These are phyloP conservation scores for Gambusia holbrooki DNA, from an alignment of 2,113 vertebrate species.

Conservation along the genomic window DNA sequence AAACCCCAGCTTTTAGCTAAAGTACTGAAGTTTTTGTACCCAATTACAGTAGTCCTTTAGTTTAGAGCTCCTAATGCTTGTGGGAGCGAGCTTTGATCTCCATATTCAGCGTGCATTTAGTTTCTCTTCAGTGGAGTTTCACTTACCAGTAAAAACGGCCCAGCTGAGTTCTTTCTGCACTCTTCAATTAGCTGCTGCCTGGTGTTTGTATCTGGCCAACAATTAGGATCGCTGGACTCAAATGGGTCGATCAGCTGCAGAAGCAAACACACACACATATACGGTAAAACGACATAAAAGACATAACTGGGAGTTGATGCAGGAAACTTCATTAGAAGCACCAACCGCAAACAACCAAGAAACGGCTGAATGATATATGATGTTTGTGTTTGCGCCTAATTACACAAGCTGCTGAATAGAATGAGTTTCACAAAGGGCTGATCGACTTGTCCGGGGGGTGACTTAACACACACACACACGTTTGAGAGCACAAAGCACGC, in stretches of 20 bases:
- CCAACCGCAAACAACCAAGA: constrained; percentile 7
- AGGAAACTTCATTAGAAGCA: constrained; percentile 19
- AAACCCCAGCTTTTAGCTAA: neutral
- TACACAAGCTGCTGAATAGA: constrained; percentile 28
- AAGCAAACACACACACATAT: constrained; percentile 21
- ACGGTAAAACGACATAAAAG: constrained; percentile 2
- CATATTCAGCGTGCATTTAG: neutral
- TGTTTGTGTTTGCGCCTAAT: constrained; percentile 20
- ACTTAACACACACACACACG: constrained; percentile 7
- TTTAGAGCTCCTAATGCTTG: too few species aligned
- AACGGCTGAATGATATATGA: neutral
- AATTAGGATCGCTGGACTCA: constrained; percentile 69
- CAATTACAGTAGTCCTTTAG: too few species aligned
- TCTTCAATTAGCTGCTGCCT: constrained; percentile 75
- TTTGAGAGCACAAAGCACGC: neutral
- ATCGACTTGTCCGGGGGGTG: constrained; percentile 21
- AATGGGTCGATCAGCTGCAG: constrained; percentile 80
- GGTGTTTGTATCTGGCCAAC: constrained; percentile 67
- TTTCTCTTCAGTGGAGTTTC: neutral
- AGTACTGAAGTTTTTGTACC: neutral
- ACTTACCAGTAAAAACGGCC: constrained; percentile 83
- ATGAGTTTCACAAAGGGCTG: neutral
- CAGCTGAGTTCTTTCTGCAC: constrained; percentile 74
- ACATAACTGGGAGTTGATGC: constrained; percentile 4
- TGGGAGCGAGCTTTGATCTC: neutral